Evolutionary conservation across 2,797 vertebrate species (phyloP).

Genomic region (Xenops minutus): DNA sequence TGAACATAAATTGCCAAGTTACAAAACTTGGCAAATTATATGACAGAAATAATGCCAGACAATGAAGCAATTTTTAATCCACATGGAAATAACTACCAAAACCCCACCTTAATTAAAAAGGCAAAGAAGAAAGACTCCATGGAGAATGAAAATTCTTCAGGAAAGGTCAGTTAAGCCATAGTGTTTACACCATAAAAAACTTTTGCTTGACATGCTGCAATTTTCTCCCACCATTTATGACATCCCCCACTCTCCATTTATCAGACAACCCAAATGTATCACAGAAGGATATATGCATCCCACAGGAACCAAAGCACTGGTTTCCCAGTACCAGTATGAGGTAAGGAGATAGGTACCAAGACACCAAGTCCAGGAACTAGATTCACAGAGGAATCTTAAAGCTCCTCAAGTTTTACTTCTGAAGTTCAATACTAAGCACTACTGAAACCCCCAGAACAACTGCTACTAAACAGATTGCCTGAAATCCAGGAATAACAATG

Average conservation of each 20-base stretch:
- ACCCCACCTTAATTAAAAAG: not conserved
- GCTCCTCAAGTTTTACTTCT: not conserved
- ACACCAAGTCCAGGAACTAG: not conserved
- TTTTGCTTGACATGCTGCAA: not conserved
- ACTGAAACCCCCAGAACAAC: not conserved
- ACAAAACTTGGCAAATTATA: conserved; percentile 9
- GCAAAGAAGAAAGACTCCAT: not conserved
- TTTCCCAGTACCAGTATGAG: not conserved
- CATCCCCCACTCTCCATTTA: not conserved
- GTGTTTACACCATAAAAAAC: not conserved
- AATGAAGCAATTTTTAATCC: not conserved
- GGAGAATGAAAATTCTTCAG: not conserved
- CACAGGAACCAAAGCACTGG: not conserved
- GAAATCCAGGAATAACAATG: not conserved
- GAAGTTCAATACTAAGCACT: not conserved
- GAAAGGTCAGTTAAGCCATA: not conserved
- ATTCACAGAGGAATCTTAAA: not conserved
- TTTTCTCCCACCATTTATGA: not conserved
- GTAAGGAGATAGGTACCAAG: not conserved
- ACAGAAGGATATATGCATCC: not conserved
- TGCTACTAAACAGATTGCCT: not conserved
- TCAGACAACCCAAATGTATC: not conserved
- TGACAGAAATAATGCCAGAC: not conserved
- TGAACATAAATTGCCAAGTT: not conserved
- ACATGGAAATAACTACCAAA: not conserved